Base-by-base conservation (phyloP, 2,113 vertebrate genomes). In the Echinops telfairi region DNA sequence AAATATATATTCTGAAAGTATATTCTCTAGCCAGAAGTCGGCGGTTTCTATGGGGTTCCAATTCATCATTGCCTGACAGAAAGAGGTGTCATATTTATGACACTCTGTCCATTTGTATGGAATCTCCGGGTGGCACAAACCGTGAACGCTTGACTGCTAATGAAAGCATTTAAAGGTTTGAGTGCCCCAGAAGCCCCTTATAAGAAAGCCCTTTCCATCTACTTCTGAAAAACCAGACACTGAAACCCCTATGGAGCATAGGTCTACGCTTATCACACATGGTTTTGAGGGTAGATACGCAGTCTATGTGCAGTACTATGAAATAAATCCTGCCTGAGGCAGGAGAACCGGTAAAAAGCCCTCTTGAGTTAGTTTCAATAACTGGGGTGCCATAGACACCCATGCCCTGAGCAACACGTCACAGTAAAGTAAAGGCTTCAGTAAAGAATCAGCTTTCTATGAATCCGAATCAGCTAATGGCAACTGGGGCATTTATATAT, bases 1-100 rank as follows among this genome's bases (percentile, higher is more conserved):
- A 75, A 89, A 47, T 31, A 47, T 23, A 70, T 68, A 17, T 53
- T 86, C 53, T 90, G 83, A 83, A 83, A 91, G 86, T 23, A 53
- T 0, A 90, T 31, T 86, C n/a, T 43, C 6, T 79, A 66, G 64
- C 62, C 10, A 90, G n/a, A 87, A 83, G n/a, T 4, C 88, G 33
- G 88, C 88, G 19, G 68, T 70, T 95, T 91, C 53, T 53, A 64
- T 62, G 23, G 60, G 14, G 15, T 70, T 83, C 36, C 71, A 53
- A 60, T 84, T 58, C 70, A 60, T 19, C 58, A 84, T 33, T 36
- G 2, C 19, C n/a, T 15, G 12, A 81, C 19, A 71, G 81, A 71
- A 91, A 66, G 25, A 90, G 9, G 33, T 33, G 43, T 47, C 25
- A 10, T 68, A 75, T 60, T 93, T 33, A 36, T 91, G 20, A 66